These are phyloP conservation scores for Hippocampus abdominalis DNA, from an alignment of 2,113 vertebrate species.

Conservation along the genomic window DNA sequence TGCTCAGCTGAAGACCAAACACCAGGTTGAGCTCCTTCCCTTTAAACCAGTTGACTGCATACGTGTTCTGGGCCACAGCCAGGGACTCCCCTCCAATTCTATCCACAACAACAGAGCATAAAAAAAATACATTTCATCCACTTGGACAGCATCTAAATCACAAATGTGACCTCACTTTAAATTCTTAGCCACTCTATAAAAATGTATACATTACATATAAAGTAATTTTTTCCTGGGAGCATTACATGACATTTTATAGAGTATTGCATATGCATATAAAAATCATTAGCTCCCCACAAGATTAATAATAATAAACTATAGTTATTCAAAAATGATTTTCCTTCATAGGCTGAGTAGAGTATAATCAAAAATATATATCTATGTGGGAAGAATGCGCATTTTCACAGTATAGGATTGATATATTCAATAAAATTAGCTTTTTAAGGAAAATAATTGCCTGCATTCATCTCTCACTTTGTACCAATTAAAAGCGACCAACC, in stretches of 20 bases:
- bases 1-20: slow-evolving; percentile 95
- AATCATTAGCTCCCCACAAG: not conserved
- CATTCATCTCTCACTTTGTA: too few species aligned
- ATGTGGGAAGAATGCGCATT: too few species aligned
- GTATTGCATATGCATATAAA: too few species aligned
- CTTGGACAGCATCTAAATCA: not conserved
- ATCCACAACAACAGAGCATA: slow-evolving; percentile 8
- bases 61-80: slow-evolving; percentile 95
- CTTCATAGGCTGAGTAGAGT: too few species aligned
- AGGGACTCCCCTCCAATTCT: slow-evolving; percentile 96
- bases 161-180: not conserved
- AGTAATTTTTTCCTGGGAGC: not conserved
- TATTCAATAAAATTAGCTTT: too few species aligned
- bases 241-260: not conserved
- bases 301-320: too few species aligned
- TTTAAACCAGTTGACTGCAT: slow-evolving; percentile 98
- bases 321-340: too few species aligned
- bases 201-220: not conserved
- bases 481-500: too few species aligned
- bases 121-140: not conserved
- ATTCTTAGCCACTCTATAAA: not conserved
- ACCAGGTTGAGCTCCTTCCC: slow-evolving; percentile 96
- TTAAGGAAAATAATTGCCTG: too few species aligned
- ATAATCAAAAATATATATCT: too few species aligned
- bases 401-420: too few species aligned